Base-by-base conservation (phyloP, 2,113 vertebrate genomes). In the Pteropus alecto region DNA sequence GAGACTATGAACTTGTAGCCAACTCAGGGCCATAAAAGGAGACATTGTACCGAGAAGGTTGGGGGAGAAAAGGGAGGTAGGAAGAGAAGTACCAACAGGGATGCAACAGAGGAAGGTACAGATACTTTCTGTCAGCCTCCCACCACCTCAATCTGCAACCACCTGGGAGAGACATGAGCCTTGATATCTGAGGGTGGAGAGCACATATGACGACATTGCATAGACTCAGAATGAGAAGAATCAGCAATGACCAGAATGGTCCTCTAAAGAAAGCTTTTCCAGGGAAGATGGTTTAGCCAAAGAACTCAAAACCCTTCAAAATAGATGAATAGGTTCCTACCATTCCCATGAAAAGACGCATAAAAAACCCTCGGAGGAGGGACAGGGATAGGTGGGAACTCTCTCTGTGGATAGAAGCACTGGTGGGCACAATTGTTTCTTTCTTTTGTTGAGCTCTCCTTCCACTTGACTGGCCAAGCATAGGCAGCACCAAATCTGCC, bases 1-100 rank as follows among this genome's bases (percentile, higher is more conserved):
- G 97, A 98, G 97, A 96, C 93, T 68, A 84, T 90, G 92, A 95
- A 95, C 33, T 74, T 78, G 92, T 79, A 96, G 96, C 96, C 97
- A 97, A 92, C 18, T 86, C 16, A 7, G 46, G 77, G 87, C 95
- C 87, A 85, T 97, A 95, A 93, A 93, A 97, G 96, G 96, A 97
- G 87, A 94, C 60, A 54, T 3, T 77, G 54, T 84, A 51, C 26
- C 0, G 61, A 97, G 88, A 90, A 85, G 35, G 21, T 71, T 48
- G 46, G 48, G 78, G 86, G 84, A 96, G 93, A 78, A 94, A 94
- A 56, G 48, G 86, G 28, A 56, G n/a, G 4, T 13, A 70, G 91
- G 83, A 94, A 88, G 87, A 51, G 24, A 93, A 91, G 85, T 24
- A 97, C 95, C 92, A 88, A 78, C 16, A 35, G 41, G 19, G 56